Base-by-base conservation (phyloP, 2,888 invertebrate species). In the Pyralis farinalis region DNA sequence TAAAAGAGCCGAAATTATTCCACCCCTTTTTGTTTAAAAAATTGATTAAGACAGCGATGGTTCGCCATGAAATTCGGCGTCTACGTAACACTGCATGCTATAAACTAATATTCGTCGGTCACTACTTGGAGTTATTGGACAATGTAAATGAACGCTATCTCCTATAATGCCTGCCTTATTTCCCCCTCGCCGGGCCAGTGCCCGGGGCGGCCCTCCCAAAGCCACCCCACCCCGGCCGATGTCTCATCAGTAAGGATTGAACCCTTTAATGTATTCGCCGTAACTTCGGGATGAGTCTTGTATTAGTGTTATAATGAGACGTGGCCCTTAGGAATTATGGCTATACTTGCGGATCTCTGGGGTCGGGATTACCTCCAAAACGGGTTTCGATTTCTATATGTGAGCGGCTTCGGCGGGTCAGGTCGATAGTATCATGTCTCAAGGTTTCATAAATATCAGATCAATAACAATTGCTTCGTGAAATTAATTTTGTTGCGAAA, bases 121-220 rank as follows among this genome's bases (percentile, higher is more conserved):
- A 87, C 85, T 85, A 87, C 87, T 89, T 85, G 83, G 82, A 89
- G 87, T 87, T 89, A 89, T 89, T 87, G 89, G 85, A 89, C 88
- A 90, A 89, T 89, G 89, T 90, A 90, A 90, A 89, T 89, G 89
- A 89, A 89, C 87, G 83, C 83, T 88, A 85, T 84, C 83, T 85
- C 79, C 86, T 84, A 87, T 88, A 88, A 88, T 89, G 88, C 87
- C 78, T 79, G 82, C 84, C 84, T 80, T 84, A 81, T 79, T 79
- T 71, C 80, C 76, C 78, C 82, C 68, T 64, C 58, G 70, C 70
- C 66, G 60, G 80, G 81, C 71, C 80, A 80, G 75, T 76, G 82
- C 73, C 76, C 78, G 75, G 58, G 61, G 76, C 71, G 61, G 70
- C 71, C 71, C 57, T 81, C 82, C 81, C 82, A 80, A 55, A 53